Evolutionary conservation across 2,797 vertebrate species (phyloP), one percentile per base, ranked within the genome.

Genomic region (Acanthis flammea): DNA sequence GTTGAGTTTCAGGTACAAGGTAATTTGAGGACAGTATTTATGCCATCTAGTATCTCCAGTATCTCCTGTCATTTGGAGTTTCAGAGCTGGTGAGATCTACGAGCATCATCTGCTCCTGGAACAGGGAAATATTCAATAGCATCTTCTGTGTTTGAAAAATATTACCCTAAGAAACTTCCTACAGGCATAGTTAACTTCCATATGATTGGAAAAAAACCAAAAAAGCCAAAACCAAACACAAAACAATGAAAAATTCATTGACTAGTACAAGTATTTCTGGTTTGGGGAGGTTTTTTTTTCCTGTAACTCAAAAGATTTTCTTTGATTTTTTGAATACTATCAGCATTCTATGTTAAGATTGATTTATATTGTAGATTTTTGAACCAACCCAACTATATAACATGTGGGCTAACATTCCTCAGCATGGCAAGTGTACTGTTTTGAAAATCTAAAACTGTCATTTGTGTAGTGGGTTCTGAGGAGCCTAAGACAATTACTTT

Each of bases 341-440:
- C 22, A n/a, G 1, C 6, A 35, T 65, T 72, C 42, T 72, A 0
- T 50, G 11, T 24, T 35, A 84, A 67, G 22, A 3, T n/a, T 72
- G 16, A 22, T 81, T 92, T 53, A 53, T 51, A 44, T 4, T 90
- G 22, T 39, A 45, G 11, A 37, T 53, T 60, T 94, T 74, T 85
- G 9, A 39, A 45, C 14, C 10, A 55, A 19, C 8, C 0, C 0
- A 90, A 44, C 18, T 48, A 3, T 6, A n/a, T 10, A 75, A 21
- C 2, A 47, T 55, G 35, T 11, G 1, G n/a, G 19, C 12, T 76
- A 88, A n/a, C 3, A 11, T 55, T 72, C 14, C 72, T 28, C 24
- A 68, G 16, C 31, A 30, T 39, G 74, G 2, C 5, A 67, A 48
- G 41, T 37, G 16, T 61, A n/a, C 8, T 53, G 5, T 45, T 73